Evolutionary conservation across 2,113 vertebrate species (phyloP).

Genomic region (Platysternon megacephalum): DNA sequence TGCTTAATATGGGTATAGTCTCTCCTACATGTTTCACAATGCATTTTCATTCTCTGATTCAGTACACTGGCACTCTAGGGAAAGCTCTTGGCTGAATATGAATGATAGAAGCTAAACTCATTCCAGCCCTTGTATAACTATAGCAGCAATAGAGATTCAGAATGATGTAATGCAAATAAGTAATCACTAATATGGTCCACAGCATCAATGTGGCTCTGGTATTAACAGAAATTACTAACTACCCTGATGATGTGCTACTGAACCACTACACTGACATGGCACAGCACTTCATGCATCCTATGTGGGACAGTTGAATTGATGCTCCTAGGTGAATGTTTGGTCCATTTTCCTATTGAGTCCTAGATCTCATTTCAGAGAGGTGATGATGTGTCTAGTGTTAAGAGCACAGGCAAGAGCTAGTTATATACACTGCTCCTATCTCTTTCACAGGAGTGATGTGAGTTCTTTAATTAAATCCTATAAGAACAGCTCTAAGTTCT

Average conservation of each 20-base stretch:
- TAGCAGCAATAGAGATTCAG: background rate
- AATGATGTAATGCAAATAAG: background rate
- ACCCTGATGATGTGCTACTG: background rate
- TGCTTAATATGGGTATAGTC: background rate
- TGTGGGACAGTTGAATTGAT: background rate
- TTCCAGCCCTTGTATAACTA: background rate
- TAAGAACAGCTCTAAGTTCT: background rate
- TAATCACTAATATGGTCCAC: background rate
- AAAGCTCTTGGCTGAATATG: rapidly evolving
- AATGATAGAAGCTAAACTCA: background rate
- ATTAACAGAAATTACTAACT: background rate
- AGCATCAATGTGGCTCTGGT: background rate
- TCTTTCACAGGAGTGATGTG: background rate
- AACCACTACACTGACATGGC: background rate
- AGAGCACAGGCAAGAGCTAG: background rate
- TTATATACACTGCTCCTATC: background rate
- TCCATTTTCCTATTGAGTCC: background rate
- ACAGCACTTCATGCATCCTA: background rate
- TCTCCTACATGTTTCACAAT: rapidly evolving
- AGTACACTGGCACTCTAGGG: rapidly evolving
- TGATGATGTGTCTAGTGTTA: background rate
- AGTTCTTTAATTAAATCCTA: background rate
- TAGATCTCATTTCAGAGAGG: background rate
- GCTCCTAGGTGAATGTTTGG: background rate
- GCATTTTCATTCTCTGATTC: rapidly evolving